A percentile compares a stretch with the other conserved stretches of the same genome.
phyloP scores from a whole-genome alignment of 2,113 vertebrate genomes.

The Haplochromis vanheusdeni region DNA sequence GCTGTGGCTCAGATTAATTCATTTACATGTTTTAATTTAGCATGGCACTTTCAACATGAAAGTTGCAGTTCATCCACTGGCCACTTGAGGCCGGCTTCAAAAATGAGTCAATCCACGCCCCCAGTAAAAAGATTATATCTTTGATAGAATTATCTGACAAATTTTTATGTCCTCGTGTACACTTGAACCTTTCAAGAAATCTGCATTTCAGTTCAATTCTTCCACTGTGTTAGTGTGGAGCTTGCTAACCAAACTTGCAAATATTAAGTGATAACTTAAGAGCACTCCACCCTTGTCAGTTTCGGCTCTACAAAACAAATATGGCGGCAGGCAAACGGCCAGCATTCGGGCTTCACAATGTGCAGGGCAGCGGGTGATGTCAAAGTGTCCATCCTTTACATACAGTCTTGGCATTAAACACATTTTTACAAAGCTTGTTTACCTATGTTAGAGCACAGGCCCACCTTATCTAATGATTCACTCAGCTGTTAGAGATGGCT shows the following conservation, averaged over 20 bases:
- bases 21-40: background rate
- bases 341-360: background rate
- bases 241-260: background rate
- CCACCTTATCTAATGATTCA: background rate
- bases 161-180: background rate
- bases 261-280: background rate
- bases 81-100: background rate
- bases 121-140: background rate
- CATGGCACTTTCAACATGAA: background rate
- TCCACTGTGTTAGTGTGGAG: background rate
- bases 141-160: background rate
- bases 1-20: background rate
- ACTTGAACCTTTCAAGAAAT: background rate
- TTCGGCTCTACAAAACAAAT: background rate
- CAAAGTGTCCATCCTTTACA: background rate
- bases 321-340: background rate
- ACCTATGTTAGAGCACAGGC: background rate
- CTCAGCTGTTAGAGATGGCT: background rate
- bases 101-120: background rate
- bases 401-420: background rate
- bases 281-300: background rate
- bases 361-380: background rate
- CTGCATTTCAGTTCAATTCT: background rate
- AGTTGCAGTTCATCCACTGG: background rate
- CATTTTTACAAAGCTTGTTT: background rate